These are phyloP conservation scores for Cephus pygmeus DNA, from an alignment of 2,888 invertebrate genomes.

Conservation along the genomic window DNA sequence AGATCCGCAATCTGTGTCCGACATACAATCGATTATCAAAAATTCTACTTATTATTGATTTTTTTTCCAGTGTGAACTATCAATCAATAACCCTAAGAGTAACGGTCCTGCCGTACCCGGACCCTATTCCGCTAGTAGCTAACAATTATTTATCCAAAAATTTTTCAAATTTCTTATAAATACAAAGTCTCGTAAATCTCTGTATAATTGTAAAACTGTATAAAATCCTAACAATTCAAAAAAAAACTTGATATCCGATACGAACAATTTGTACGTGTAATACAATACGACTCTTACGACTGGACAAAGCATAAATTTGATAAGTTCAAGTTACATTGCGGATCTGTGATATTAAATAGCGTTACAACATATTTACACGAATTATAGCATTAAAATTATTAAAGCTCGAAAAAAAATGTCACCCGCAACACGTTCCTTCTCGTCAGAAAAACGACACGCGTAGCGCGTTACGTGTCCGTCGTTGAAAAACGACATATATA, in stretches of 20 bases:
- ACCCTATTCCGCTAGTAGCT: neutral
- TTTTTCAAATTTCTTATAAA: neutral
- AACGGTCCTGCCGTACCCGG: neutral
- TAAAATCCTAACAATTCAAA: neutral
- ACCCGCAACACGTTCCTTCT: neutral
- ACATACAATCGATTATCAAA: neutral
- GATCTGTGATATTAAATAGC: neutral
- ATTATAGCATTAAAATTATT: neutral
- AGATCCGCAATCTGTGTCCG: neutral
- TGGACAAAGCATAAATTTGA: neutral
- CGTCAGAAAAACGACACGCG: neutral
- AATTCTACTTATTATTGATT: neutral
- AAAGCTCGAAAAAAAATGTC: neutral
- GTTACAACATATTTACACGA: neutral
- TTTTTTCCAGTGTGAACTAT: neutral
- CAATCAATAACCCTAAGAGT: neutral
- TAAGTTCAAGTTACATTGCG: neutral
- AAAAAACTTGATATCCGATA: neutral
- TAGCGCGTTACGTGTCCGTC: neutral
- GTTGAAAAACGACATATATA: neutral
- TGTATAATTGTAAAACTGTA: neutral
- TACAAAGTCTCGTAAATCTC: neutral
- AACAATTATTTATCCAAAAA: neutral
- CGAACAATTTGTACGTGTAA: neutral
- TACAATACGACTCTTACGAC: neutral